Evolutionary conservation across 2,797 vertebrate species (phyloP), one percentile per base, ranked within the genome.

Genomic region (Microctenopoma steveboyesi): DNA sequence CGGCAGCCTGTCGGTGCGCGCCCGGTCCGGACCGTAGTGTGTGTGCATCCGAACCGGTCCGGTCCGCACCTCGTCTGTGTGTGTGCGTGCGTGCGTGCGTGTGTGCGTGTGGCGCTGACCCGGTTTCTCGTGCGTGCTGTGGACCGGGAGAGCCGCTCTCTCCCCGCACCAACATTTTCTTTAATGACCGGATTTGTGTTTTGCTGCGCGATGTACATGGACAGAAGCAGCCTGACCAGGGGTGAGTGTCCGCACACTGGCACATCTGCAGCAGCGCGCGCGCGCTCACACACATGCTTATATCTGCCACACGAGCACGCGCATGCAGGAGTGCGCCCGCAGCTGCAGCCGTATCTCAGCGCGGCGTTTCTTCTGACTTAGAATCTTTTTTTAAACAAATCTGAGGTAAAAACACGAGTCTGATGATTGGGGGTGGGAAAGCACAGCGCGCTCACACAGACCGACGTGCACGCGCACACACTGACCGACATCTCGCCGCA

Each of bases 191-290:
- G 93, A 90, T 91, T 95, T 67, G 94, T 94, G 86, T 90, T 94
- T 81, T 95, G 94, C 90, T 95, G 94, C 89, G 94, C 93, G 89
- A 91, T 95, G 93, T 94, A 94, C 90, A 94, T 94, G 93, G 94
- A 94, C 91, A 92, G 93, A 93, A 94, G 85, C 94, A 94, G 90
- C 89, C 85, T 92, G 91, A 90, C 79, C 82, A 91, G 91, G 69
- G 94, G 93, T 94, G 92, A 94, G 94, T 79, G 42, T 42, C 35
- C 72, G 12, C 16, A n/a, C 45, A n/a, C 45, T 46, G 55, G 10
- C 33, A 53, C 65, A 72, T 56, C 75, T 76, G 78, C 79, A 81
- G 51, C 60, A 18, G 66, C 51, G 39, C 42, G 33, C 48, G 11
- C 59, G 4, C 67, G n/a, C 30, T 5, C 30, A 33, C 30, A 10